Evolutionary conservation across 1,140 invertebrate species (phyloP).

Genomic region (Pseudomyrmex sp.): DNA sequence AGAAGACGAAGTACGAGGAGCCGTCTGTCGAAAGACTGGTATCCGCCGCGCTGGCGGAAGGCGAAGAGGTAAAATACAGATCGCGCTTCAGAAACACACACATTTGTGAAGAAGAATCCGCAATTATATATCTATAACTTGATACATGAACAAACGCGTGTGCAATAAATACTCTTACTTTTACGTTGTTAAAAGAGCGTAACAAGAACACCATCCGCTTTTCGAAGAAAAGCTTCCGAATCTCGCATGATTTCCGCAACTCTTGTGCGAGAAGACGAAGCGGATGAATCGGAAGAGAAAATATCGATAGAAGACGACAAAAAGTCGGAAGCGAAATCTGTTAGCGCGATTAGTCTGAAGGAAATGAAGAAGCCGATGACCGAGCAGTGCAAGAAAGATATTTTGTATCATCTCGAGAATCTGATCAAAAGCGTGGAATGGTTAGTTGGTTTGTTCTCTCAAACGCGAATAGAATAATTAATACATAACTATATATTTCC

Average conservation of each 20-base stretch:
- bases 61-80: conserved; percentile 20
- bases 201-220: conserved; percentile 86
- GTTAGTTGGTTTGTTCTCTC: conserved; percentile 58
- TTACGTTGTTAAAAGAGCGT: conserved; percentile 69
- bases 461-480: background rate
- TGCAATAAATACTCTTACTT: background rate
- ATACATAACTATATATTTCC: background rate
- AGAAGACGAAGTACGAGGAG: conserved; percentile 21
- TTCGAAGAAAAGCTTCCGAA: conserved; percentile 74
- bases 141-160: background rate
- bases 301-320: background rate
- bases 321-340: conserved; percentile 41
- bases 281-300: background rate
- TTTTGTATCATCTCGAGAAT: conserved; percentile 77
- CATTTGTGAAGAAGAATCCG: no score
- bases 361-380: background rate
- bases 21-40: conserved; percentile 57
- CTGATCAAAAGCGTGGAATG: conserved; percentile 77
- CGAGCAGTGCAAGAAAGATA: conserved; percentile 76
- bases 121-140: background rate
- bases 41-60: conserved; percentile 39
- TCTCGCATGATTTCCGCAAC: background rate
- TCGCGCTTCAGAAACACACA: no score
- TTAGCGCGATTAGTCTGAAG: conserved; percentile 16
- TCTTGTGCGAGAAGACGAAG: conserved; percentile 8